These are phyloP conservation scores for Spermophilus dauricus DNA, from an alignment of 2,113 vertebrate genomes.

Conservation along the genomic window DNA sequence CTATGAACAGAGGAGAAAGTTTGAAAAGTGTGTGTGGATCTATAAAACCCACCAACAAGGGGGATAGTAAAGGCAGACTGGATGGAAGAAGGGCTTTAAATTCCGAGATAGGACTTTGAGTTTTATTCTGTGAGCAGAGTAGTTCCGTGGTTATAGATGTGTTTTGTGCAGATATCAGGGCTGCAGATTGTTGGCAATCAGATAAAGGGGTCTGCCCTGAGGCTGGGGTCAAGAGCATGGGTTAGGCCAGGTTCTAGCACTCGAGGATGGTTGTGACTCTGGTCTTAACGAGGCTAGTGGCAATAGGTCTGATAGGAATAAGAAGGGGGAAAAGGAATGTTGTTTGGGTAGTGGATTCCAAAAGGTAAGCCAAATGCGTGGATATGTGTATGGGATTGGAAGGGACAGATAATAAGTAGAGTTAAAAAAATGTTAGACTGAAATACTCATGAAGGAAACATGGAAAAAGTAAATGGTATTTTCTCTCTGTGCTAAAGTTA, in stretches of 20 bases:
- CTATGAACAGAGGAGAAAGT: neutral
- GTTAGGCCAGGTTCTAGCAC: neutral
- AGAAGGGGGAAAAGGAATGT: neutral
- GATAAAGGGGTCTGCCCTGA: neutral
- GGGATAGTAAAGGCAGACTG: neutral
- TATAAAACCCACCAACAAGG: conserved; percentile 9
- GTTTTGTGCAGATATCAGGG: conserved; percentile 27
- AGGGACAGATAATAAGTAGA: neutral
- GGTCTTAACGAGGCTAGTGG: neutral
- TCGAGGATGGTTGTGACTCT: neutral
- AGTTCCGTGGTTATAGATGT: neutral
- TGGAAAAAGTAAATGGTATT: neutral
- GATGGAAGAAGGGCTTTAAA: conserved; percentile 26
- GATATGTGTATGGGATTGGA: neutral
- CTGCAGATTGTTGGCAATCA: neutral
- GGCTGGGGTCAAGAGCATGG: too few relatives aligned
- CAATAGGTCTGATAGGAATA: neutral
- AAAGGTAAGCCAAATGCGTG: neutral
- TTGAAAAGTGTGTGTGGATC: neutral
- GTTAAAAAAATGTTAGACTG: neutral
- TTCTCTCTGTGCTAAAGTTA: neutral
- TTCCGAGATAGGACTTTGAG: conserved; percentile 6
- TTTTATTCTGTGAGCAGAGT: conserved; percentile 10
- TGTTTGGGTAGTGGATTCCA: neutral
- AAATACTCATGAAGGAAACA: neutral